These are phyloP conservation scores for Thinocorus orbignyianus DNA, from an alignment of 2,113 vertebrate genomes.

Conservation along the genomic window DNA sequence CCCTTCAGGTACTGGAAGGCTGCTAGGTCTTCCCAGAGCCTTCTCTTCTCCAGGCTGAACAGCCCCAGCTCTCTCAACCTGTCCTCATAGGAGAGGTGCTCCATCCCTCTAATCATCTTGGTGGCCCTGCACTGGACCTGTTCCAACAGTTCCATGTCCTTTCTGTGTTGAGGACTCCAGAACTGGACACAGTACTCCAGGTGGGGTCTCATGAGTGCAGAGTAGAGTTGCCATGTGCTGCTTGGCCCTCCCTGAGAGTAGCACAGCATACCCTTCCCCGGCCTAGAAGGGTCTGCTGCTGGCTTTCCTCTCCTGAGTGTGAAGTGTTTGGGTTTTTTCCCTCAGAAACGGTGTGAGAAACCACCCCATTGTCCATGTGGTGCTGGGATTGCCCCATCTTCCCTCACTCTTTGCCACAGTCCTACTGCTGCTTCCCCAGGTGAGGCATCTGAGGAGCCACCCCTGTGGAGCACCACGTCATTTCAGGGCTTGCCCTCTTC, in stretches of 20 bases:
- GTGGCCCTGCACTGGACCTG: no score
- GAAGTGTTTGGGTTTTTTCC: fast-evolving
- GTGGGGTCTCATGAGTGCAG: no score
- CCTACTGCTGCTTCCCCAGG: not conserved
- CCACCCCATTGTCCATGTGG: fast-evolving
- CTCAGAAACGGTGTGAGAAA: not conserved
- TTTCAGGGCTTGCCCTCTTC: fast-evolving
- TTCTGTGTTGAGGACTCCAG: no score
- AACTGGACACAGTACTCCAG: no score
- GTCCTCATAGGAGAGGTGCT: no score
- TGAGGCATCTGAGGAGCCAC: not conserved
- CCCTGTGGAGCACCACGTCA: fast-evolving
- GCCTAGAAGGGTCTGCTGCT: not conserved
- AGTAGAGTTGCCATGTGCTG: not conserved
- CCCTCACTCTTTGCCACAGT: not conserved
- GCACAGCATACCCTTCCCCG: fast-evolving
- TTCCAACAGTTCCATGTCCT: no score
- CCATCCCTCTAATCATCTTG: no score
- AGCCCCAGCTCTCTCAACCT: no score
- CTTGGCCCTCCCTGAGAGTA: not conserved
- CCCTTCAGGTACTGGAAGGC: no score
- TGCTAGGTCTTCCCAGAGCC: no score
- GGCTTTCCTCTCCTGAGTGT: not conserved
- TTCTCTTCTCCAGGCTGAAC: no score
- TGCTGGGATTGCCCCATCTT: fast-evolving